phyloP scores from a whole-genome alignment of 2,113 vertebrate genomes.

The human region GRCh38 chr2:3841001-3841500 shows the following conservation, averaged over 20 bases:
- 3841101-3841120: background rate
- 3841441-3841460: background rate
- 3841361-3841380: background rate
- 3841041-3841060: background rate
- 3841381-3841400: background rate
- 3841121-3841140: background rate
- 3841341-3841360: background rate
- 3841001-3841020: background rate
- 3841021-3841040: no score
- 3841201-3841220: no score
- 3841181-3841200: background rate
- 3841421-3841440: background rate
- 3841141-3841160: background rate
- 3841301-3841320: rapidly evolving
- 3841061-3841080: background rate
- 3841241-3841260: rapidly evolving
- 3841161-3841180: background rate
- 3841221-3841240: background rate
- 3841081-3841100: background rate
- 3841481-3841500: background rate
- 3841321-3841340: background rate
- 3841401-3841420: background rate
- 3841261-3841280: background rate
- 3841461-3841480: background rate
- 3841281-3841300: rapidly evolving